Conservation (phyloP, 2,797 vertebrate species). For the Siniperca obscura region DNA sequence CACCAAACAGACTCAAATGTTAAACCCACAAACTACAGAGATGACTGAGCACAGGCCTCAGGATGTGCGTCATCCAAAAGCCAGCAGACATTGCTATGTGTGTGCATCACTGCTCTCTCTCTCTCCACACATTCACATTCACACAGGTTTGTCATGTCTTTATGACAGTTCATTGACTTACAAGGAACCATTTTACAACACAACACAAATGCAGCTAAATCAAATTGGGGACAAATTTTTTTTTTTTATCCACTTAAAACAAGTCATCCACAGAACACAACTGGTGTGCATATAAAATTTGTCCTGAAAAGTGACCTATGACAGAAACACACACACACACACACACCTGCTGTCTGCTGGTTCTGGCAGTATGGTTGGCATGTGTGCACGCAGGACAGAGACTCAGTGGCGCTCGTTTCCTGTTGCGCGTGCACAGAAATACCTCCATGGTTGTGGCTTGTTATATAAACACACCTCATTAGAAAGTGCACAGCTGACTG, state of each 20-base stretch:
- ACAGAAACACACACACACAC: slow-evolving; percentile 29
- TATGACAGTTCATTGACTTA: slow-evolving; percentile 38
- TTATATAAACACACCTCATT: slow-evolving; percentile 77
- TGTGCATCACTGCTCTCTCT: slow-evolving; percentile 23
- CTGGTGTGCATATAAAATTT: slow-evolving; percentile 53
- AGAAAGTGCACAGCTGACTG: slow-evolving; percentile 77
- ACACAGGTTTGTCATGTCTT: slow-evolving; percentile 24
- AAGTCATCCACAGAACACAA: slow-evolving; percentile 47
- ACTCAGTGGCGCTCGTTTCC: slow-evolving; percentile 74
- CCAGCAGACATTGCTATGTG: slow-evolving; percentile 40
- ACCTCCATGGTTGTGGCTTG: slow-evolving; percentile 58
- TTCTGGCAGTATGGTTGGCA: slow-evolving; percentile 65
- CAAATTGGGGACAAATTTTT: neutral
- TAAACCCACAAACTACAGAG: slow-evolving; percentile 62
- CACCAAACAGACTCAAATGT: neutral
- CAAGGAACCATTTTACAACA: slow-evolving; percentile 26
- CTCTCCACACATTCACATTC: neutral
- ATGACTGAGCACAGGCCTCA: slow-evolving; percentile 58
- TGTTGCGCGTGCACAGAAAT: slow-evolving; percentile 60
- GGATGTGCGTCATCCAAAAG: slow-evolving; percentile 74
- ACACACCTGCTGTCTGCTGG: slow-evolving; percentile 74
- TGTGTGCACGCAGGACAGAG: slow-evolving; percentile 60
- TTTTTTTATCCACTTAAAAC: neutral
- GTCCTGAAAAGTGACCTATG: slow-evolving; percentile 37
- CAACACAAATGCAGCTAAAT: neutral